These are phyloP conservation scores for Mus minutoides DNA, from an alignment of 2,797 vertebrate genomes.

Conservation along the genomic window DNA sequence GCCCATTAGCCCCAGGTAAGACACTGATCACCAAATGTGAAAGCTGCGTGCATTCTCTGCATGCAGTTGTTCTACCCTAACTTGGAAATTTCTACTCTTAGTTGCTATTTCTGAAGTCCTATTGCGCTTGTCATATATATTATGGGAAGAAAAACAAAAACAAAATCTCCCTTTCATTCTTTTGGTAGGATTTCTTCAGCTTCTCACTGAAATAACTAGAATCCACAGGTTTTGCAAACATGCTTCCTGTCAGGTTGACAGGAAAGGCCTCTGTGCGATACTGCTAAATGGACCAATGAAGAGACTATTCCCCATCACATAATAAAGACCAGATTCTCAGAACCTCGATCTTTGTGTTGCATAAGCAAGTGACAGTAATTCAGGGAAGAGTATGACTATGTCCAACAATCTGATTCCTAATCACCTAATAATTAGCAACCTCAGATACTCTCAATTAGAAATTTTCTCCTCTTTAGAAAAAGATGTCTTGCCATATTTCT, in stretches of 20 bases:
- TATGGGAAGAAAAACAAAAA: neutral
- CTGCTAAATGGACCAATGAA: constrained; percentile 43
- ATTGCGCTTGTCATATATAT: neutral
- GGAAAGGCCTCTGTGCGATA: neutral
- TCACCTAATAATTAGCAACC: constrained; percentile 29
- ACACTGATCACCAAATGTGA: neutral
- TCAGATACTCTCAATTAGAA: constrained; percentile 57
- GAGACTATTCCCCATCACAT: neutral
- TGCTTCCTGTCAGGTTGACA: neutral
- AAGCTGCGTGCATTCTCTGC: neutral
- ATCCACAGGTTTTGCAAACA: neutral
- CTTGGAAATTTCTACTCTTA: neutral
- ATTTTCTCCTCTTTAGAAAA: constrained; percentile 48
- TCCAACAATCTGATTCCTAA: constrained; percentile 4
- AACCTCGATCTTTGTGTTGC: constrained; percentile 13
- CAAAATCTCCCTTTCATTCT: neutral
- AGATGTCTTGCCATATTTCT: constrained; percentile 58
- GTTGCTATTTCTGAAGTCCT: neutral
- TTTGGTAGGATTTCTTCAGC: neutral
- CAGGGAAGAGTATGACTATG: neutral
- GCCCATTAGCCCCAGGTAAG: neutral
- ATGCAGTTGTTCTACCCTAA: neutral
- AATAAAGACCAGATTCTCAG: constrained; percentile 26
- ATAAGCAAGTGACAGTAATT: constrained; percentile 38
- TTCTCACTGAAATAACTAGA: neutral